phyloP scores from a whole-genome alignment of 2,797 vertebrate genomes.

The Tapera naevia region DNA sequence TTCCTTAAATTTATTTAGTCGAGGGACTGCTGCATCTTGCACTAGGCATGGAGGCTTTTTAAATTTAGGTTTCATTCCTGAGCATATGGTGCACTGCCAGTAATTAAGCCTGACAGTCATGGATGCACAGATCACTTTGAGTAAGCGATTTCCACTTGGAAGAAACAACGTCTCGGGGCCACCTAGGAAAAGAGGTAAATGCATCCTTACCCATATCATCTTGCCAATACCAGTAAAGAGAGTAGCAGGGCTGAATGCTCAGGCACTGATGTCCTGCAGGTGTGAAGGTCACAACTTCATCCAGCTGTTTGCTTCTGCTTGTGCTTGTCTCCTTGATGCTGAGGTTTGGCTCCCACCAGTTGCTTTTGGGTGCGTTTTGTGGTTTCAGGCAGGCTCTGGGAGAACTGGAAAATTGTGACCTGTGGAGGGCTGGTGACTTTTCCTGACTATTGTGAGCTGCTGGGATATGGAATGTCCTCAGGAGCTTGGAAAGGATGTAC shows the following conservation, averaged over 20 bases:
- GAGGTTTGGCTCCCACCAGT: neutral
- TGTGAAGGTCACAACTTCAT: neutral
- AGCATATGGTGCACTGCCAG: neutral
- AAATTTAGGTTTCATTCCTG: neutral
- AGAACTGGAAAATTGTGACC: neutral
- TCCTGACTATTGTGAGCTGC: neutral
- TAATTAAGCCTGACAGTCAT: neutral
- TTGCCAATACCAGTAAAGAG: neutral
- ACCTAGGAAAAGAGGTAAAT: neutral
- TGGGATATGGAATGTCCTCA: accelerated
- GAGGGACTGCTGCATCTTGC: neutral
- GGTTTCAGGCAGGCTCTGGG: neutral
- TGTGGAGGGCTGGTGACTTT: neutral
- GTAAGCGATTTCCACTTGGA: neutral
- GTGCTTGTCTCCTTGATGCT: neutral
- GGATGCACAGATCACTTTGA: neutral
- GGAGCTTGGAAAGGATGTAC: neutral
- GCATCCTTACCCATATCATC: neutral
- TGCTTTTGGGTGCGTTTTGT: neutral
- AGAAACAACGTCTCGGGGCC: neutral
- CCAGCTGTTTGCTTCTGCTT: neutral
- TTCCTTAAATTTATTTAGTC: neutral
- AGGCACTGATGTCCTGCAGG: neutral
- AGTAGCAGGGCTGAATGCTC: neutral
- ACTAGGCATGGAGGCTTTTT: neutral